Conservation (phyloP, 1,140 invertebrate species). For the Sarcophaga bullata region DNA sequence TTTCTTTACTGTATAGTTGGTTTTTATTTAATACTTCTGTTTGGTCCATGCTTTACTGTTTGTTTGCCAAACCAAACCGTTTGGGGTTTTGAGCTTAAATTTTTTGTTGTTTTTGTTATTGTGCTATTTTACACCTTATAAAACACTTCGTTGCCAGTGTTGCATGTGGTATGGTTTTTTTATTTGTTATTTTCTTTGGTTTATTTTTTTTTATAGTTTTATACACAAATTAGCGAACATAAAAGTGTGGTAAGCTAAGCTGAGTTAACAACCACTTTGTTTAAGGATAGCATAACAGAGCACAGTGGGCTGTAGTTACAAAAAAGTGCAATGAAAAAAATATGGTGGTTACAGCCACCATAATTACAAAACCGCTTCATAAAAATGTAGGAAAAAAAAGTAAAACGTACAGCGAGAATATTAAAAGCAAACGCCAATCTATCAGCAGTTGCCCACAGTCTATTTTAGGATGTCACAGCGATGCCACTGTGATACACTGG, state of each 20-base stretch:
- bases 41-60: too few species aligned
- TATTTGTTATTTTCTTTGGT: conserved; percentile 11
- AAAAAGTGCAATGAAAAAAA: background rate
- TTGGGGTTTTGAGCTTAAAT: background rate
- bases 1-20: background rate
- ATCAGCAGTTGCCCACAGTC: too few species aligned
- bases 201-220: conserved; percentile 29
- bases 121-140: conserved; percentile 2
- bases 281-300: background rate
- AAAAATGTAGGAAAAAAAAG: too few species aligned
- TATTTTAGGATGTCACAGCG: too few species aligned
- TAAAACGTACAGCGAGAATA: too few species aligned
- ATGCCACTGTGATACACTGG: too few species aligned
- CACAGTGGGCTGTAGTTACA: background rate
- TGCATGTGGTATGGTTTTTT: background rate
- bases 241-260: conserved; percentile 34
- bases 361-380: too few species aligned
- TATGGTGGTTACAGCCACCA: too few species aligned
- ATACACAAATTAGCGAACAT: conserved; percentile 40
- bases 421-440: too few species aligned
- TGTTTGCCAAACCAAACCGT: background rate
- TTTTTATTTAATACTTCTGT: too few species aligned
- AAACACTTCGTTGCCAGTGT: background rate
- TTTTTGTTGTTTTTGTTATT: background rate
- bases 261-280: conserved; percentile 19